Evolutionary conservation across 2,888 invertebrate genomes (phyloP).

Genomic region (Nematopogon swammerdamellus): DNA sequence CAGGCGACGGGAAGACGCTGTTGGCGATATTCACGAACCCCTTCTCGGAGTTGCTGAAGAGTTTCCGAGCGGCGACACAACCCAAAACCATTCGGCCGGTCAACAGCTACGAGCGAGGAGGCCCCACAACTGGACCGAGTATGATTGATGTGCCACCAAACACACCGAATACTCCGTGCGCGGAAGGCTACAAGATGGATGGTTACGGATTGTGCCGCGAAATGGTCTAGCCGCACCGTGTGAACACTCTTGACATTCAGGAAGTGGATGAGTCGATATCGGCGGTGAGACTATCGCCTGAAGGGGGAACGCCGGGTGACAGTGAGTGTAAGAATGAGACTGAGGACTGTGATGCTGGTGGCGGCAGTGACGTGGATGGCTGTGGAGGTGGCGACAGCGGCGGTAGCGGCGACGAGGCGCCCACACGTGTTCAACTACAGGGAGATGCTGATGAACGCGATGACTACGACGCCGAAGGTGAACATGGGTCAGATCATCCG

Average conservation of each 20-base stretch:
- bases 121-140: constrained; percentile 10
- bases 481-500: constrained; percentile 29
- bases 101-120: neutral
- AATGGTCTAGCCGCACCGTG: neutral
- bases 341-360: constrained; percentile 18
- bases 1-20: constrained; percentile 13
- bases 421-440: constrained; percentile 20
- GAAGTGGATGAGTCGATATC: no score
- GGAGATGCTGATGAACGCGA: constrained; percentile 16
- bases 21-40: constrained; percentile 36
- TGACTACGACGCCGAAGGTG: constrained; percentile 14
- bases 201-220: constrained; percentile 2
- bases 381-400: constrained; percentile 13
- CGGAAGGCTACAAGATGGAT: neutral
- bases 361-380: constrained; percentile 17
- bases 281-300: constrained; percentile 5
- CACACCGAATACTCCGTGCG: constrained; percentile 2
- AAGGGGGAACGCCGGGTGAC: constrained; percentile 18
- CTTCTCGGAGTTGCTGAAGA: constrained; percentile 26
- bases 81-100: constrained; percentile 1
- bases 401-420: constrained; percentile 6
- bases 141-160: constrained; percentile 41
- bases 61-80: constrained; percentile 8
- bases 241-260: neutral
- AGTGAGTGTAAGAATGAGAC: constrained; percentile 20